These are phyloP conservation scores for Epinephelus lanceolatus DNA, from an alignment of 2,113 vertebrate genomes.

Conservation along the genomic window DNA sequence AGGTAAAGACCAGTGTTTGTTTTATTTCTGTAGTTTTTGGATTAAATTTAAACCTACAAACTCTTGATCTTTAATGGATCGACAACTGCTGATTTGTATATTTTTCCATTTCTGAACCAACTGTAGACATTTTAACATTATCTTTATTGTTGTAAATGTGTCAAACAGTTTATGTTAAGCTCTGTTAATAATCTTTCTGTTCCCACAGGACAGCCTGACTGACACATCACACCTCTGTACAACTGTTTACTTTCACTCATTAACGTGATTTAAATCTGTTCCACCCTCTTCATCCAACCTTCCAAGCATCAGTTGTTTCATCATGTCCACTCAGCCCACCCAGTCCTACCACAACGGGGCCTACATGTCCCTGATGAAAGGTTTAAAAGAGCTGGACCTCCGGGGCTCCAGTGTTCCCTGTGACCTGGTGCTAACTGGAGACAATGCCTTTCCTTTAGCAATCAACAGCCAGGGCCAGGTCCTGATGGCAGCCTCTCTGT, in stretches of 20 bases:
- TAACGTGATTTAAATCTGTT: no score
- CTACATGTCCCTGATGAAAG: conserved; percentile 75
- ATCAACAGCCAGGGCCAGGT: conserved; percentile 81
- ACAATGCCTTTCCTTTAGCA: conserved; percentile 81
- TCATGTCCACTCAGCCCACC: conserved; percentile 34
- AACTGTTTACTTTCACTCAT: no score
- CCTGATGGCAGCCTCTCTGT: conserved; percentile 83
- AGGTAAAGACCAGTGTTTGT: not conserved
- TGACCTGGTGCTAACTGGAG: conserved; percentile 79
- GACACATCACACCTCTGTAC: no score
- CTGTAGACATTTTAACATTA: no score
- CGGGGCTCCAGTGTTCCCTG: conserved; percentile 51
- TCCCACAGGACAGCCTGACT: no score
- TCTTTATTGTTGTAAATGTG: no score
- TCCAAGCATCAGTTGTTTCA: not conserved
- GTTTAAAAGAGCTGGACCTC: conserved; percentile 77
- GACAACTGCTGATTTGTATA: no score
- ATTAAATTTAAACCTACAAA: not conserved
- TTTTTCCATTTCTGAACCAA: no score
- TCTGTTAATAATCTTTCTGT: no score
- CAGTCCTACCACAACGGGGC: conserved; percentile 40
- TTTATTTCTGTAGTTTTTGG: not conserved
- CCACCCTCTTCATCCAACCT: not conserved
- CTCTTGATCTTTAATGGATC: no score
- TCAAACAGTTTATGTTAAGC: no score